phyloP scores from a whole-genome alignment of 2,888 invertebrate species.

The Parnassius glacialis region DNA sequence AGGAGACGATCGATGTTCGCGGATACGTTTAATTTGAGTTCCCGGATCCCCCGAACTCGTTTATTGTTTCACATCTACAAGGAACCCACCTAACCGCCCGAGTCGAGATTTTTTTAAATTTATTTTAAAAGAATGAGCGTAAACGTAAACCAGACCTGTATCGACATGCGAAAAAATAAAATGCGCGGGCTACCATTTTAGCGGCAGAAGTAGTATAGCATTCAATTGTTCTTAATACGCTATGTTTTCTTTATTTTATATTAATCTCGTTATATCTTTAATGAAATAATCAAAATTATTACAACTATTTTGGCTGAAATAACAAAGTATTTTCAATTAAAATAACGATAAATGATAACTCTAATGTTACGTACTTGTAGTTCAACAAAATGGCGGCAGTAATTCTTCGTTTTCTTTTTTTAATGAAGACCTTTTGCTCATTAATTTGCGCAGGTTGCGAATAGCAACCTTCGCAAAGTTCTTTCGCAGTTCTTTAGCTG shows the following conservation, averaged over 20 bases:
- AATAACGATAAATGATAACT: constrained; percentile 4
- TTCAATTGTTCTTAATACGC: no score
- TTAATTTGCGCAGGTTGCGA: constrained; percentile 42
- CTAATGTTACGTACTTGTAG: constrained; percentile 5
- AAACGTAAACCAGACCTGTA: constrained; percentile 25
- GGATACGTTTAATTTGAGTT: constrained; percentile 6
- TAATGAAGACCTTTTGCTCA: constrained; percentile 31
- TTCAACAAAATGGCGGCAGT: constrained; percentile 36
- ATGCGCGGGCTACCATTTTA: not conserved
- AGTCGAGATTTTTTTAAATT: constrained; percentile 26
- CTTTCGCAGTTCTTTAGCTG: no score
- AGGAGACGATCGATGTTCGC: constrained; percentile 3
- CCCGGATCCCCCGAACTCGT: constrained; percentile 12
- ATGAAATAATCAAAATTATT: no score
- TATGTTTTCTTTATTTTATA: no score
- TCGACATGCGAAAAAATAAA: constrained; percentile 18
- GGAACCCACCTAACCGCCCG: constrained; percentile 20
- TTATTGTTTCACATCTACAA: constrained; percentile 19
- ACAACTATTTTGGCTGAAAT: no score
- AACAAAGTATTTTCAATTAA: no score
- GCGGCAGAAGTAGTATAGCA: no score
- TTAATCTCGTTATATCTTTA: no score
- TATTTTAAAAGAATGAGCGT: constrained; percentile 20
- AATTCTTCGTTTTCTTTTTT: constrained; percentile 31
- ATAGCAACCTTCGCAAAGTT: constrained; percentile 40